Evolutionary conservation across 2,888 invertebrate species (phyloP).

Genomic region (Pristionchus fissidentatus): DNA sequence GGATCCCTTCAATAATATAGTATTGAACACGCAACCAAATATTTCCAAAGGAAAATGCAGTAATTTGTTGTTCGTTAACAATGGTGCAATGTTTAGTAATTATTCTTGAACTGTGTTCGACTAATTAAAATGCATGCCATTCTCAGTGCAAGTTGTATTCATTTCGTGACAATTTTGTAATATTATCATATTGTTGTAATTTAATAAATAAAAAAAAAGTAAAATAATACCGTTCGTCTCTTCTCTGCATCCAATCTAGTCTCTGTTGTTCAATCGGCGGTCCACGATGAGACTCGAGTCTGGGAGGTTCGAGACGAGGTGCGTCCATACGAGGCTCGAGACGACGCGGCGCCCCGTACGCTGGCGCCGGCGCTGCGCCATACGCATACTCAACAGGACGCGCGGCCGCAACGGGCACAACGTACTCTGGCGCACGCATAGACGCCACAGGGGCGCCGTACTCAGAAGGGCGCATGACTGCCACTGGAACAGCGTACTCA

Average conservation of each 20-base stretch:
- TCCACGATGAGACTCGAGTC: background rate
- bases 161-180: no score
- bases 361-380: background rate
- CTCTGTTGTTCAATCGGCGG: background rate
- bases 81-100: no score
- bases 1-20: background rate
- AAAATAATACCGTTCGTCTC: conserved; percentile 38
- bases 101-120: no score
- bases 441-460: background rate
- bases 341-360: background rate
- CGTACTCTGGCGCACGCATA: background rate
- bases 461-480: background rate
- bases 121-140: no score
- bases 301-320: background rate
- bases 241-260: background rate
- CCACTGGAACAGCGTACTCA: background rate
- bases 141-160: no score
- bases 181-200: background rate
- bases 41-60: no score
- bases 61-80: no score
- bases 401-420: background rate
- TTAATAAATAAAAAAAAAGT: background rate
- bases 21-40: no score
- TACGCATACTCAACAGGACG: background rate
- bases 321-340: background rate